Percentiles rank a stretch among this genome's conserved stretches.
Evolutionary conservation across 2,113 vertebrate genomes (phyloP).

Genomic region (Brienomyrus longianalis): DNA sequence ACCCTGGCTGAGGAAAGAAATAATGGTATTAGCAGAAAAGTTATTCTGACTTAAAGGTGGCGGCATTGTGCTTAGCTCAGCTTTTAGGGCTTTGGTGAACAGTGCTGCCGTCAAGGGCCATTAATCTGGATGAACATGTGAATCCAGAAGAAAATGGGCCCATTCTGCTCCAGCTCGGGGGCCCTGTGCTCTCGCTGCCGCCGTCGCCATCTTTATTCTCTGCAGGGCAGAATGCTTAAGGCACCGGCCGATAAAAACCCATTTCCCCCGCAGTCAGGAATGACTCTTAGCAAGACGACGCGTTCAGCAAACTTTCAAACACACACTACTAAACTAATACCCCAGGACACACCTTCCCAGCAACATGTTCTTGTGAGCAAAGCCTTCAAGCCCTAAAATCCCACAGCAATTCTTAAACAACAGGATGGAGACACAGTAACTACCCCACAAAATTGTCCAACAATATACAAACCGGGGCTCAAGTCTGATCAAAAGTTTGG

Average conservation of each 20-base stretch:
- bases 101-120: not conserved
- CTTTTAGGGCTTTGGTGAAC: not conserved
- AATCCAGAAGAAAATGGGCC: not conserved
- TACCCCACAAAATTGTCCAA: not conserved
- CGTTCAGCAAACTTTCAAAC: not conserved
- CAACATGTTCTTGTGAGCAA: too few relatives aligned
- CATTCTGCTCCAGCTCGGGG: not conserved
- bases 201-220: not conserved
- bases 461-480: not conserved
- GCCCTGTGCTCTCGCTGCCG: not conserved
- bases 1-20: not conserved
- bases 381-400: too few relatives aligned
- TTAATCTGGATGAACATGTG: not conserved
- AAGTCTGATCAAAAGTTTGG: too few relatives aligned
- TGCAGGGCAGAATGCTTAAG: not conserved
- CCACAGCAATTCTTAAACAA: not conserved
- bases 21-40: not conserved
- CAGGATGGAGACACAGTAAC: not conserved
- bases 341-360: not conserved
- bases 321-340: not conserved
- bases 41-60: not conserved
- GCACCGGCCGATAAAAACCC: not conserved
- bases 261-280: not conserved
- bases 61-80: not conserved
- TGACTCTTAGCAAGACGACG: not conserved